Conservation (phyloP, 2,113 vertebrate genomes). For the Megaleporinus macrocephalus region DNA sequence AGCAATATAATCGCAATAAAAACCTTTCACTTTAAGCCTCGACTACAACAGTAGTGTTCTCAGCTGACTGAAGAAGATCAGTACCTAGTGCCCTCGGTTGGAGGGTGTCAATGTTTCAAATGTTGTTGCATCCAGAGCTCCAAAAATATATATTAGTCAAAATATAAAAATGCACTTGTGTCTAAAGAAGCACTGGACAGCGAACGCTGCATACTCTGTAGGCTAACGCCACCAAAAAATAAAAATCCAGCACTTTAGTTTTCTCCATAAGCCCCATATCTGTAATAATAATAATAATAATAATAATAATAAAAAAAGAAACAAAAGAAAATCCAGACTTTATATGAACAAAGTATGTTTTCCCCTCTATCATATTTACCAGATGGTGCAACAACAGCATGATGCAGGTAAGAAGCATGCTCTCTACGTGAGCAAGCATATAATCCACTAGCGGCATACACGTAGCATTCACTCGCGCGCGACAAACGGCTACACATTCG, state of each 20-base stretch:
- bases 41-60: conserved; percentile 14
- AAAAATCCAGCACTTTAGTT: neutral
- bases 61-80: conserved; percentile 26
- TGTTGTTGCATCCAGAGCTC: conserved; percentile 9
- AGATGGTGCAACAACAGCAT: neutral
- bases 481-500: conserved; percentile 37
- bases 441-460: neutral
- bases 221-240: neutral
- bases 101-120: neutral
- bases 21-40: neutral
- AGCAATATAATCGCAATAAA: conserved; percentile 19
- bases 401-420: neutral
- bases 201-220: neutral
- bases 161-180: conserved; percentile 1
- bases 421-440: neutral
- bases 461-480: neutral
- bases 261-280: neutral
- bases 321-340: neutral
- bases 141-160: neutral
- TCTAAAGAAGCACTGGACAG: neutral
- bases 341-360: neutral
- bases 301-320: too few relatives aligned
- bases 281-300: too few relatives aligned
- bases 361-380: conserved; percentile 7
- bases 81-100: neutral